Conservation (phyloP, 2,797 vertebrate genomes). For the Cryptoblepharus egeriae region DNA sequence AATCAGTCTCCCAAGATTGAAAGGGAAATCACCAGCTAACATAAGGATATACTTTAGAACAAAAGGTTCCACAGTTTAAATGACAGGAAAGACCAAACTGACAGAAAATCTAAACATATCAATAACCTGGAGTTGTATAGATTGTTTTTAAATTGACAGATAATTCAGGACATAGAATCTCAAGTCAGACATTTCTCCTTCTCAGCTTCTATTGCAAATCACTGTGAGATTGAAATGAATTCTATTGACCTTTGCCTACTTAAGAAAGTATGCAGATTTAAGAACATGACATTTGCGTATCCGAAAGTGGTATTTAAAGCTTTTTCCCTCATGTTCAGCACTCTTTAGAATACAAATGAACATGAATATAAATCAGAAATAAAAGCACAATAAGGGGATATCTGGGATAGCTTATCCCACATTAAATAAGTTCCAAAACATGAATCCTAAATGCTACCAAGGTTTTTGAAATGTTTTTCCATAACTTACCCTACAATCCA, state of each 20-base stretch:
- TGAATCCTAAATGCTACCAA: not conserved
- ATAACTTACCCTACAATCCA: too few relatives aligned
- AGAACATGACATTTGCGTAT: not conserved
- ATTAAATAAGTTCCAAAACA: not conserved
- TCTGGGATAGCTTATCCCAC: not conserved
- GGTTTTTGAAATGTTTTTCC: not conserved
- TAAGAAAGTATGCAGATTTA: too few relatives aligned
- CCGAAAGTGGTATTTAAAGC: not conserved
- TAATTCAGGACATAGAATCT: rapidly evolving
- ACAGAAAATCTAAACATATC: not conserved
- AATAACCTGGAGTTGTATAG: not conserved
- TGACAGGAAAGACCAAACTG: not conserved
- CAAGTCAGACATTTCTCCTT: not conserved
- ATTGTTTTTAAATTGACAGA: not conserved
- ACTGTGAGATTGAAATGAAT: not conserved
- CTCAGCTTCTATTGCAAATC: not conserved
- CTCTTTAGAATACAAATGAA: not conserved
- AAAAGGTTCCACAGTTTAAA: not conserved
- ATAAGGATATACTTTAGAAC: not conserved
- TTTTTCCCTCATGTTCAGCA: not conserved
- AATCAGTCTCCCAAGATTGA: rapidly evolving
- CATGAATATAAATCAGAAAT: too few relatives aligned
- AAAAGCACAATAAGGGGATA: not conserved
- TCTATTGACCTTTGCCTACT: too few relatives aligned
- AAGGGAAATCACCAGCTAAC: not conserved